These are phyloP conservation scores for Scomber scombrus DNA, from an alignment of 2,113 vertebrate species.

Conservation along the genomic window DNA sequence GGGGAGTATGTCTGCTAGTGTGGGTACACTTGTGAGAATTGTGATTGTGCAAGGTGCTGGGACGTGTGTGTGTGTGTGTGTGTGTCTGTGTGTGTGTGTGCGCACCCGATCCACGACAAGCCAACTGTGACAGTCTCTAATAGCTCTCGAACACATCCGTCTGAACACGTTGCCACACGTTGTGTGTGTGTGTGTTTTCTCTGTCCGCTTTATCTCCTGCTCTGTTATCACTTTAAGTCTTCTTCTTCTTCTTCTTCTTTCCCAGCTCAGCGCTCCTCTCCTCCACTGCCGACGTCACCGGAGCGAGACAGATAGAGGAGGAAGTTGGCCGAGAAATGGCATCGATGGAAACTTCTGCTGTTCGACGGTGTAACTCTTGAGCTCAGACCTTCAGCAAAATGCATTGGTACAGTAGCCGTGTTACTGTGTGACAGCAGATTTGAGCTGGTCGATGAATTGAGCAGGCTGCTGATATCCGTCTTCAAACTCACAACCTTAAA, in stretches of 20 bases:
- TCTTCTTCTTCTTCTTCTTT: conserved; percentile 14
- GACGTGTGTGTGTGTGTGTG: conserved; percentile 11
- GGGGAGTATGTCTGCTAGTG: conserved; percentile 57
- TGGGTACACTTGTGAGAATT: conserved; percentile 61
- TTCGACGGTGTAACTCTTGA: conserved; percentile 15
- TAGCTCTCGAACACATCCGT: conserved; percentile 69
- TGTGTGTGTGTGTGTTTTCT: conserved; percentile 40
- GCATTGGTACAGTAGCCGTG: neutral
- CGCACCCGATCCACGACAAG: conserved; percentile 50
- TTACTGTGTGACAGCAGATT: neutral
- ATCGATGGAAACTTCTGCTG: conserved; percentile 38
- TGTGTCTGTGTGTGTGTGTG: conserved; percentile 37
- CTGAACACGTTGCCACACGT: conserved; percentile 49
- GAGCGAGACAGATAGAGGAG: conserved; percentile 62
- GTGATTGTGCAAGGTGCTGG: conserved; percentile 43
- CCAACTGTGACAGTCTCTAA: conserved; percentile 74
- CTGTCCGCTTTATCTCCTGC: conserved; percentile 59
- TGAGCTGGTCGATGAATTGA: conserved; percentile 4
- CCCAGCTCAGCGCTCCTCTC: conserved; percentile 24
- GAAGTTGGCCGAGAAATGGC: conserved; percentile 59
- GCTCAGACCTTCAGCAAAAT: conserved; percentile 31
- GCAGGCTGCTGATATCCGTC: neutral
- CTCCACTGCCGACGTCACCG: conserved; percentile 47
- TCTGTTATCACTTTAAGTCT: conserved; percentile 64
- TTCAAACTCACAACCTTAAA: neutral